These are phyloP conservation scores for Pachyseris speciosa DNA, from an alignment of 64 coral and sea anemone genomes.

Conservation along the genomic window DNA sequence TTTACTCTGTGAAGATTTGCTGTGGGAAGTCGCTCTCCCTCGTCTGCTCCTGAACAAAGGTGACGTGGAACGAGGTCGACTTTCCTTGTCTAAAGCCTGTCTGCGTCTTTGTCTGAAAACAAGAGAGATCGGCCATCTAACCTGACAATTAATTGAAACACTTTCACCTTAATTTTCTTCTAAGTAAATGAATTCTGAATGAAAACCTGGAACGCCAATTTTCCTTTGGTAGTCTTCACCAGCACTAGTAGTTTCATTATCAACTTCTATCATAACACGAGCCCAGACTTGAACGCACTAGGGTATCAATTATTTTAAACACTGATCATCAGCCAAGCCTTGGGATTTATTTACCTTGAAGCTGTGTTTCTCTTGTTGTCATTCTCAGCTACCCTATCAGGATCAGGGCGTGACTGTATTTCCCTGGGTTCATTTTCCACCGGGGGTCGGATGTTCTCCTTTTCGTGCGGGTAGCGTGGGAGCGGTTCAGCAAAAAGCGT, in stretches of 20 bases:
- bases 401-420: neutral
- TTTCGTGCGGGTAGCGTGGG: conserved; percentile 23
- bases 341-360: conserved; percentile 29
- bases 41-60: neutral
- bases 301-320: no score
- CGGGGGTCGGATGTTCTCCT: conserved; percentile 47
- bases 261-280: no score
- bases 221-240: no score
- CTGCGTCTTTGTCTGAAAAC: conserved; percentile 40
- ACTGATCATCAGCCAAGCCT: no score
- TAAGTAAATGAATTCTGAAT: no score
- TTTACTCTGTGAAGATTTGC: conserved; percentile 3
- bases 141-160: no score
- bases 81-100: conserved; percentile 27
- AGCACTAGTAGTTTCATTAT: no score
- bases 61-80: neutral
- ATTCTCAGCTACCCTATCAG: neutral
- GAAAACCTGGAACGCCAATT: no score
- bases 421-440: neutral
- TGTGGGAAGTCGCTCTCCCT: neutral
- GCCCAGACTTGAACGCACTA: no score
- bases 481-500: neutral
- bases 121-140: neutral
- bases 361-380: conserved; percentile 32
- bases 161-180: no score